These are phyloP conservation scores for Pteronotus mesoamericanus DNA, from an alignment of 2,797 vertebrate species.

Conservation along the genomic window DNA sequence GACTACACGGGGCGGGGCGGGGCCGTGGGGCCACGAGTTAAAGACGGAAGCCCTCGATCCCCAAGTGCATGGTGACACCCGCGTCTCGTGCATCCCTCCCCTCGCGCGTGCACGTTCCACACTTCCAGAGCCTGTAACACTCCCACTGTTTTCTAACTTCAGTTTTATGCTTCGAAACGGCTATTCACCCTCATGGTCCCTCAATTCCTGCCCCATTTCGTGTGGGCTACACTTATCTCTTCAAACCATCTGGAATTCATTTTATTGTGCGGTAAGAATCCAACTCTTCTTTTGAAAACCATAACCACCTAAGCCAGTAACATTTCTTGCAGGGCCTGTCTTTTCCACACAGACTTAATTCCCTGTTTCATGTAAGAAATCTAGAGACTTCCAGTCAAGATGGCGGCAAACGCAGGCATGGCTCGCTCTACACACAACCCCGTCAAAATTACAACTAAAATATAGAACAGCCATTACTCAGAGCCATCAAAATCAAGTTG, in stretches of 20 bases:
- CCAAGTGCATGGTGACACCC: not conserved
- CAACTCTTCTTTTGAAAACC: not conserved
- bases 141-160: not conserved
- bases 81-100: no score
- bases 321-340: not conserved
- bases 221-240: not conserved
- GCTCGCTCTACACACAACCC: no score
- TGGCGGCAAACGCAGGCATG: no score
- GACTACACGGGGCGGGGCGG: rapidly evolving
- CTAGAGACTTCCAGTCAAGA: no score
- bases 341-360: not conserved
- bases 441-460: no score
- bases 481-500: no score
- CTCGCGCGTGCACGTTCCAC: rapidly evolving
- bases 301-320: not conserved
- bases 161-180: not conserved
- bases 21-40: no score
- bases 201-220: not conserved
- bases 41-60: not conserved
- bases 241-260: slow-evolving; percentile 23
- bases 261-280: not conserved
- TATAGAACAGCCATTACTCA: no score
- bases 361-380: not conserved
- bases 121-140: rapidly evolving
- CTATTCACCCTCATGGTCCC: not conserved